These are phyloP conservation scores for Galemys pyrenaicus DNA, from an alignment of 2,113 vertebrate species.

Conservation along the genomic window DNA sequence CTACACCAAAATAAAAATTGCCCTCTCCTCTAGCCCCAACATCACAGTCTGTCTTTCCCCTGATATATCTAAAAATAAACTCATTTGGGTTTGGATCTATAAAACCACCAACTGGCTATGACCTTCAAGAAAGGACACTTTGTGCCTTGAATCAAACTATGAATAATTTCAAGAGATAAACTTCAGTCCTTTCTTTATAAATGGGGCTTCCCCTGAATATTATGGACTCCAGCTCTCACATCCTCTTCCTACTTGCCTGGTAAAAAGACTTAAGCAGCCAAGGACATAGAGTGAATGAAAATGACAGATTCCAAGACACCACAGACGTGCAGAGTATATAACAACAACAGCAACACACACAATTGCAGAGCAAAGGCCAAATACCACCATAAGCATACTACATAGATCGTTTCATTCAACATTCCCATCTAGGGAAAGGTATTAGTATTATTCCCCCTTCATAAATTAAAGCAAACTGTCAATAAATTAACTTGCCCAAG, in stretches of 20 bases:
- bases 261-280: background rate
- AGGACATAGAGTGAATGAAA: background rate
- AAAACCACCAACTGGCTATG: constrained; percentile 1
- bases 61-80: background rate
- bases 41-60: background rate
- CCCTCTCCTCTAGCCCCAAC: background rate
- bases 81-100: background rate
- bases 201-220: background rate
- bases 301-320: background rate
- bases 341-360: background rate
- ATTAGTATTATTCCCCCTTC: background rate
- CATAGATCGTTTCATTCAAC: background rate
- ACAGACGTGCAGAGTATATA: background rate
- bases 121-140: background rate
- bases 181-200: background rate
- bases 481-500: background rate
- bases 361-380: background rate
- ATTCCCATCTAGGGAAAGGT: background rate
- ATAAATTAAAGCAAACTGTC: background rate
- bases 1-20: background rate
- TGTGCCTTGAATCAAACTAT: background rate
- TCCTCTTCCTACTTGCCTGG: background rate
- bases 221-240: background rate
- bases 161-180: background rate
- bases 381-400: background rate